Evolutionary conservation across 1,140 invertebrate species (phyloP), one percentile per base, ranked within the genome.

Genomic region (Drosophila jambulina): DNA sequence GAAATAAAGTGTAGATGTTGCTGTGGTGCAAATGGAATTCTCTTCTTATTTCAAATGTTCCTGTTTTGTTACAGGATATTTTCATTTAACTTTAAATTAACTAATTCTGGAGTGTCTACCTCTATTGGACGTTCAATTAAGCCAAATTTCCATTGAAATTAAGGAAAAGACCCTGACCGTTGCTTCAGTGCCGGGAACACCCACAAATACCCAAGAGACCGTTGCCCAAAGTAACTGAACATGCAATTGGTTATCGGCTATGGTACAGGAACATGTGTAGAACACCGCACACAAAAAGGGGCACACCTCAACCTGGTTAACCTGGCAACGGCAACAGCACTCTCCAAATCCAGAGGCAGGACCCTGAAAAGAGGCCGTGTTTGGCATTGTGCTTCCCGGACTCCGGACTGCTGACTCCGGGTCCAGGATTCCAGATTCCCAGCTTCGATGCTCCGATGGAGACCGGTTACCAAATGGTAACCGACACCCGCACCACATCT

Each of bases 401-500:
- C 32, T 53, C 10, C 1, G n/a, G n/a, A 21, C 43, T 40, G 7
- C 4, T 13, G 25, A 32, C 56, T n/a, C n/a, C n/a, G n/a, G n/a
- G n/a, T n/a, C 25, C 15, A 3, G 21, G 43, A n/a, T 17, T 49
- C 8, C 9, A 12, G 27, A 34, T n/a, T 53, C 27, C 12, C 15
- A 21, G 15, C 25, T 29, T 2, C 7, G 21, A 34, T 40, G 45
- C 60, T 48, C 34, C 32, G 42, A 43, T 25, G 56, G 67, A 49
- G 60, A 53, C 29, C 29, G 25, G 48, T 51, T 29, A 19, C 34
- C 46, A 25, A 54, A 48, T 64, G 46, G 60, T 40, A 60, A 48
- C 51, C 29, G 45, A 71, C 40, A 58, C 75, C 51, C 51, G 75
- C 58, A 70, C 64, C 57, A 46, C 70, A 64, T 53, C 67, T 81